Conservation (phyloP, 2,888 invertebrate genomes). For the Cataglyphis rosenhaueri region DNA sequence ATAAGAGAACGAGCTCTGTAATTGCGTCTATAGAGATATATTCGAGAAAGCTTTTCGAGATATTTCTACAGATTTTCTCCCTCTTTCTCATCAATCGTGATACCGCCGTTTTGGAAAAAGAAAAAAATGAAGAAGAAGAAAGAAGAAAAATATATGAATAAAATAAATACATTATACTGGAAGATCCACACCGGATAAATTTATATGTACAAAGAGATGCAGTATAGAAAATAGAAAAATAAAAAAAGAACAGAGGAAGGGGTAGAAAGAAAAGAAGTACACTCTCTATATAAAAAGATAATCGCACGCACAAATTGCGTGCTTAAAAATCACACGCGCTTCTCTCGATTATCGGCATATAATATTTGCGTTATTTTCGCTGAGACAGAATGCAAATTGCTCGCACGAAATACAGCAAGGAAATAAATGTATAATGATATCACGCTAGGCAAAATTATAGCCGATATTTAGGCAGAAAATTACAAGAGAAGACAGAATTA, state of each 20-base stretch:
- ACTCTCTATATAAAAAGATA: conserved; percentile 19
- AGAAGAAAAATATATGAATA: conserved; percentile 65
- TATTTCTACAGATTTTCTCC: conserved; percentile 7
- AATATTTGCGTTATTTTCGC: neutral
- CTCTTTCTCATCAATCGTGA: neutral
- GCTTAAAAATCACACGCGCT: neutral
- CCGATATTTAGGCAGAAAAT: neutral
- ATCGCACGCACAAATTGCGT: neutral
- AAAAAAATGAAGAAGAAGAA: neutral
- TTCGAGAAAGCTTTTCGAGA: neutral
- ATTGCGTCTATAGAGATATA: conserved; percentile 1
- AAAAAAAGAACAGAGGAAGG: conserved; percentile 59
- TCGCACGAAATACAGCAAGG: neutral
- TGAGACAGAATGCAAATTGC: neutral
- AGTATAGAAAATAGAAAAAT: conserved; percentile 66
- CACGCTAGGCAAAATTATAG: neutral
- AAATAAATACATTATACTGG: conserved; percentile 82
- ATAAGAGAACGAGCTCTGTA: conserved; percentile 20
- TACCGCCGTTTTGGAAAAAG: neutral
- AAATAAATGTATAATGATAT: conserved; percentile 23
- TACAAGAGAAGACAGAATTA: neutral
- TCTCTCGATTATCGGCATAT: conserved; percentile 16
- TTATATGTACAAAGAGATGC: conserved; percentile 79
- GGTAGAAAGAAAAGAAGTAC: conserved; percentile 14
- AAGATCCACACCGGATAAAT: conserved; percentile 78